Evolutionary conservation across 2,797 vertebrate species (phyloP), one percentile per base, ranked within the genome.

Genomic region (Rousettus madagascariensis): DNA sequence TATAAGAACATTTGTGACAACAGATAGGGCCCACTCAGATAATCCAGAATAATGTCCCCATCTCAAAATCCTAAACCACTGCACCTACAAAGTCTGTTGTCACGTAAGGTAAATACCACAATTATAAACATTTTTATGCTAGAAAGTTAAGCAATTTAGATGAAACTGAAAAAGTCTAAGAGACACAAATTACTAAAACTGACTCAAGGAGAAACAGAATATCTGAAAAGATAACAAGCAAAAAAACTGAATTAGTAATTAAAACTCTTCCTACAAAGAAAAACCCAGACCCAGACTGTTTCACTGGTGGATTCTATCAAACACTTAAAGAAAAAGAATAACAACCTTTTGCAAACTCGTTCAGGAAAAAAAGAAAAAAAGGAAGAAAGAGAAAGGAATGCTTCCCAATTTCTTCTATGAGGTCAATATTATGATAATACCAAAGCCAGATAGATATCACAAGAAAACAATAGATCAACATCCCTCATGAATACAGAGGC

Each of bases 61-160:
- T 30, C n/a, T 46, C 71, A 85, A 85, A 43, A 85, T 57, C 30
- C 72, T 92, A 69, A 85, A 68, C 63, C 78, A 92, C 9, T 24
- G 8, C 15, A 61, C 41, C 53, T 79, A 19, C 63, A 75, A 91
- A 86, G 46, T 49, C 46, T 68, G 41, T 82, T 83, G 28, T 33
- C 71, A 72, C 30, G 22, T 69, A 82, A 57, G 66, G 66, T 80
- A 87, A 95, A 33, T 86, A 77, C 12, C 90, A 82, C 28, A 91
- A 57, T 8, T 66, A 75, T 28, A 22, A 57, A 72, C 49, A 86
- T 38, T 49, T 19, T 82, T 49, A 91, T 66, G 38, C n/a, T 63
- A 91, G 74, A 19, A 74, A 74, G 46, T 87, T 15, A 88, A 22
- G 59, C 19, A 85, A 46, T 61, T 83, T 38, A 33, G 30, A 66